phyloP scores from a whole-genome alignment of 2,888 invertebrate species.

The Pachydiplax longipennis region DNA sequence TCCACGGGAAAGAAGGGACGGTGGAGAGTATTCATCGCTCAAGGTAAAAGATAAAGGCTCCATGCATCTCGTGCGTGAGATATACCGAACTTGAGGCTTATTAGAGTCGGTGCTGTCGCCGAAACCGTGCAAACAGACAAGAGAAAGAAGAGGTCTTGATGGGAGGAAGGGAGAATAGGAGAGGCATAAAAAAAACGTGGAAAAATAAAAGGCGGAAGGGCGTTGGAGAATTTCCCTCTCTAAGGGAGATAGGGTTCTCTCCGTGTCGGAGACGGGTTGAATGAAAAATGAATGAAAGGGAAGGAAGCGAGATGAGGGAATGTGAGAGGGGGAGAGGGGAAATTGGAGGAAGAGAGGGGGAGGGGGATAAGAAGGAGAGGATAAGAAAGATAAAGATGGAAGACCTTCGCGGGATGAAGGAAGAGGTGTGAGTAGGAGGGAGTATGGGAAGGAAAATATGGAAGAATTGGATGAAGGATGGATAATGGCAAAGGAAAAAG shows the following conservation, averaged over 20 bases:
- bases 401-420: background rate
- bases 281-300: constrained; percentile 25
- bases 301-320: background rate
- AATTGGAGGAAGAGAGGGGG: background rate
- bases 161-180: background rate
- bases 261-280: background rate
- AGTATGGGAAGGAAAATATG: background rate
- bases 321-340: background rate
- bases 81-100: background rate
- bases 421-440: background rate
- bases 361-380: background rate
- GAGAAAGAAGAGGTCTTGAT: background rate
- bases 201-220: background rate
- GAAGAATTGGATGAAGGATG: background rate
- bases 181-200: background rate
- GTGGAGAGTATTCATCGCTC: no score
- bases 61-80: background rate
- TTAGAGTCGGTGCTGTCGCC: background rate
- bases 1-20: no score
- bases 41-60: background rate
- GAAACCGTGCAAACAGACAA: background rate
- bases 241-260: constrained; percentile 9
- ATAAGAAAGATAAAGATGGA: background rate
- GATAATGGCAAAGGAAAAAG: background rate
- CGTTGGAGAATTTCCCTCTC: background rate